Percentiles rank a stretch among this genome's conserved stretches.
These are phyloP conservation scores for Platerodrilus igneus DNA, from an alignment of 2,888 invertebrate genomes.

Conservation along the genomic window DNA sequence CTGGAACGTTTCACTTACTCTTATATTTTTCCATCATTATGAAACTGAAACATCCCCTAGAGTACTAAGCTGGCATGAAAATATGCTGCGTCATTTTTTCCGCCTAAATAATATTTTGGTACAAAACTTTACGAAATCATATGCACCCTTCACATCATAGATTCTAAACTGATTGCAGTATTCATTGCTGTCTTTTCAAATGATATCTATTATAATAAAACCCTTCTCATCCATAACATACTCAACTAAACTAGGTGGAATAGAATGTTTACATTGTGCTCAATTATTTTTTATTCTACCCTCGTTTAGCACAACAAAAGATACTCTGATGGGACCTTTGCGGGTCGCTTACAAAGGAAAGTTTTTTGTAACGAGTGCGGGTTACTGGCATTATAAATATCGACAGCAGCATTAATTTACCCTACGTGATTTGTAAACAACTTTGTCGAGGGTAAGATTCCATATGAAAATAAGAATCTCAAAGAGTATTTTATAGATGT, in stretches of 20 bases:
- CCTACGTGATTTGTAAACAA: no score
- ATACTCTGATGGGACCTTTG: conserved; percentile 9
- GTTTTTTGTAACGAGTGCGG: no score
- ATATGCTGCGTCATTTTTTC: conserved; percentile 1
- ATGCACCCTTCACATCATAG: conserved; percentile 10
- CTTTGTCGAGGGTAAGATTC: no score
- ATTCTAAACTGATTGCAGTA: conserved; percentile 19
- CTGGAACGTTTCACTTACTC: conserved; percentile 21
- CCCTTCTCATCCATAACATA: conserved; percentile 18
- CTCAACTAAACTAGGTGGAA: conserved; percentile 16
- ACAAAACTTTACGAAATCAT: conserved; percentile 2
- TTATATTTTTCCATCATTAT: conserved; percentile 17
- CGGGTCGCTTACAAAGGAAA: no score
- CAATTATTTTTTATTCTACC: conserved; percentile 23
- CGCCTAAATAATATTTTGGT: neutral
- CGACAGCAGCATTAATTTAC: no score
- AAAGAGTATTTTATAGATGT: no score
- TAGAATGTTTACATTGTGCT: conserved; percentile 23
- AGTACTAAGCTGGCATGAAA: neutral
- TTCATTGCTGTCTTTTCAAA: conserved; percentile 20
- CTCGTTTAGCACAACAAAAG: conserved; percentile 18
- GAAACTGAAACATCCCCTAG: conserved; percentile 8
- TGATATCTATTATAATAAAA: conserved; percentile 15
- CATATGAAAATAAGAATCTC: no score
- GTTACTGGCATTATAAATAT: no score